Percentiles rank a stretch among this genome's conserved stretches.
These are phyloP conservation scores for Eidolon helvum DNA, from an alignment of 2,113 vertebrate genomes.

Conservation along the genomic window DNA sequence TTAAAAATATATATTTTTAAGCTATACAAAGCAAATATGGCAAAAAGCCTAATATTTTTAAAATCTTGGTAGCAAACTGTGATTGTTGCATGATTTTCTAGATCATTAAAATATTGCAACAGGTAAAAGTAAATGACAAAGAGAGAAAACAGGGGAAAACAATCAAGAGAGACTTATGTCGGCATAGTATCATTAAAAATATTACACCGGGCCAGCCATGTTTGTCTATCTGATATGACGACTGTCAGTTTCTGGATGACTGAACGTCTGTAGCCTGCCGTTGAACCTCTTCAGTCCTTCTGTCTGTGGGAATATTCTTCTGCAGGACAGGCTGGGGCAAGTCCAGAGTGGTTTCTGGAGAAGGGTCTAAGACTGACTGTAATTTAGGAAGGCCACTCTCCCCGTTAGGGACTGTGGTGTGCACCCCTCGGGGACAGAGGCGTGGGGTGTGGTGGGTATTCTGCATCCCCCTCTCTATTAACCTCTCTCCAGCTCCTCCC, in stretches of 20 bases:
- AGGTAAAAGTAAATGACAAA: not conserved
- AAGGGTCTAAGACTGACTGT: constrained; percentile 70
- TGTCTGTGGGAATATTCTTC: constrained; percentile 79
- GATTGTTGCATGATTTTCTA: not conserved
- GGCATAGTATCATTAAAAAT: not conserved
- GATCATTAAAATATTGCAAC: not conserved
- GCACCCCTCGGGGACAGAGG: not conserved
- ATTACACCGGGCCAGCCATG: not conserved
- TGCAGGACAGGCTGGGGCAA: constrained; percentile 81
- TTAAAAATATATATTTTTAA: not conserved
- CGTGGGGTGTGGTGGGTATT: accelerated
- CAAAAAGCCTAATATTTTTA: not conserved
- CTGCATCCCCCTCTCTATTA: not conserved
- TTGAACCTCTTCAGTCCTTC: constrained; percentile 80
- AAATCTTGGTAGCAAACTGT: not conserved
- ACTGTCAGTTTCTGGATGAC: constrained; percentile 77
- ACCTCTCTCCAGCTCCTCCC: not conserved
- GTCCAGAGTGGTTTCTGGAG: constrained; percentile 70
- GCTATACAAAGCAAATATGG: not conserved
- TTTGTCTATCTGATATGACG: constrained; percentile 34
- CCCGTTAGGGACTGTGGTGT: not conserved
- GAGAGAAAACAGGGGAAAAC: constrained; percentile 8
- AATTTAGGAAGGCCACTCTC: constrained; percentile 76
- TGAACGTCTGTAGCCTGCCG: constrained; percentile 79
- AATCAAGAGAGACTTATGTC: not conserved